These are phyloP conservation scores for Cnemophilus loriae DNA, from an alignment of 2,113 vertebrate species.

Conservation along the genomic window DNA sequence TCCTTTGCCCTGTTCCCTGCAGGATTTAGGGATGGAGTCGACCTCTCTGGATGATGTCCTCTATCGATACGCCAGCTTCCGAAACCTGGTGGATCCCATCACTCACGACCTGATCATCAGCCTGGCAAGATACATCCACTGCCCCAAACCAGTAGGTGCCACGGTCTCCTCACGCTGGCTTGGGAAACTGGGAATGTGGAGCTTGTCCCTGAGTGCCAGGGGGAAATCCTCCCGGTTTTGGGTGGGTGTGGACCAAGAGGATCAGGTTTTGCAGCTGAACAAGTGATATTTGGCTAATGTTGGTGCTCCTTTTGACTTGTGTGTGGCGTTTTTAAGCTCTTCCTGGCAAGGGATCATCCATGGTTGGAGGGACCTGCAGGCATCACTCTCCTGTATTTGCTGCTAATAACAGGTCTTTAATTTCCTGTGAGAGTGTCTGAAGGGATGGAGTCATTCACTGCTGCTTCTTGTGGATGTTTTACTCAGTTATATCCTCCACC, in stretches of 20 bases:
- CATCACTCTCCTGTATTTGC: not conserved
- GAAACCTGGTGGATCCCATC: conserved; percentile 98
- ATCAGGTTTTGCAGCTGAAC: not conserved
- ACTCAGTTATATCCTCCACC: not conserved
- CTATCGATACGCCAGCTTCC: conserved; percentile 96
- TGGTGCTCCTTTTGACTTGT: not conserved
- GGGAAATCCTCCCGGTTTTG: not conserved
- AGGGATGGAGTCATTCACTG: not conserved
- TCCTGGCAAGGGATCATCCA: not conserved
- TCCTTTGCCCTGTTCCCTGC: conserved; percentile 32
- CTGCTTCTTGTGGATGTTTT: not conserved
- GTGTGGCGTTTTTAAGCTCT: not conserved
- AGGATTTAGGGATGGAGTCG: conserved; percentile 98
- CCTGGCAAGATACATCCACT: conserved; percentile 93
- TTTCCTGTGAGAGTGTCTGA: not conserved
- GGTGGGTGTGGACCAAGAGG: not conserved
- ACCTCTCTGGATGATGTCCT: conserved; percentile 96
- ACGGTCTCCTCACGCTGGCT: not conserved
- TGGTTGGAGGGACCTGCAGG: not conserved
- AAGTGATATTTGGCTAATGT: rapidly evolving
- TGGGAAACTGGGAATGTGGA: not conserved
- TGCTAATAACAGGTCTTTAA: not conserved
- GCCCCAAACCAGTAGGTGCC: conserved; percentile 87
- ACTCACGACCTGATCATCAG: conserved; percentile 98
- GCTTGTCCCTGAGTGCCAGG: not conserved